A percentile compares a stretch with the other conserved stretches of the same genome.
Evolutionary conservation across 2,113 vertebrate genomes (phyloP).

Genomic region (Gallinago paraguaiae): DNA sequence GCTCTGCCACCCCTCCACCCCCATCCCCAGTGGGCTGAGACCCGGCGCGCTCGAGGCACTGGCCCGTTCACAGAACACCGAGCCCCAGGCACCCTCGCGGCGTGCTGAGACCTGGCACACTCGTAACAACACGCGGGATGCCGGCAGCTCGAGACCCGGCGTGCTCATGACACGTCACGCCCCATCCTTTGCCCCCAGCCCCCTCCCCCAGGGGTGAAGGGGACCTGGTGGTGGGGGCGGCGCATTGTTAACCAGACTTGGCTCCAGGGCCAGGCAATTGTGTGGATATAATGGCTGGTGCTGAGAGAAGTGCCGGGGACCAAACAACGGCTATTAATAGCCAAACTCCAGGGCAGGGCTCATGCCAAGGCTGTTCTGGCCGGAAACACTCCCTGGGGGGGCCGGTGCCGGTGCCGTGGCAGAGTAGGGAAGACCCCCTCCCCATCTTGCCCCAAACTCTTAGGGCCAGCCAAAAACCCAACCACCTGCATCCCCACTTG

Average conservation of each 20-base stretch:
- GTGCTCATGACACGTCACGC: rapidly evolving
- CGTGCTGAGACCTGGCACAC: neutral
- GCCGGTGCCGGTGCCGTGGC: neutral
- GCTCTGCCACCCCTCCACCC: neutral
- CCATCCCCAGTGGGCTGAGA: neutral
- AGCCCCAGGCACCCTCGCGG: rapidly evolving
- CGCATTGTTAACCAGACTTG: conserved; percentile 46
- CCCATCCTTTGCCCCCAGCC: neutral
- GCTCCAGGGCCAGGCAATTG: conserved; percentile 47
- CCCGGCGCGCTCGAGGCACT: neutral
- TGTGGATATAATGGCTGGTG: conserved; percentile 47
- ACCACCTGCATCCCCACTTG: neutral
- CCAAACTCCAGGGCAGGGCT: neutral
- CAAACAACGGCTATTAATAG: conserved; percentile 42
- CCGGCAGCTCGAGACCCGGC: neutral
- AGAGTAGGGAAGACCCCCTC: neutral
- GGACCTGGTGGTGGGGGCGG: neutral
- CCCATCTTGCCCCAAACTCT: neutral
- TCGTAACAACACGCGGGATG: no score
- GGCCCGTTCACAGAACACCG: neutral
- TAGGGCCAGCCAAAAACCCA: neutral
- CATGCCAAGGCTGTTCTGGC: neutral
- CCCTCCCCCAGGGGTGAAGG: neutral
- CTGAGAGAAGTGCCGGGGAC: conserved; percentile 15
- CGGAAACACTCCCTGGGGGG: neutral